Evolutionary conservation across 2,888 invertebrate species (phyloP).

Genomic region (Drosophila aldrichi): DNA sequence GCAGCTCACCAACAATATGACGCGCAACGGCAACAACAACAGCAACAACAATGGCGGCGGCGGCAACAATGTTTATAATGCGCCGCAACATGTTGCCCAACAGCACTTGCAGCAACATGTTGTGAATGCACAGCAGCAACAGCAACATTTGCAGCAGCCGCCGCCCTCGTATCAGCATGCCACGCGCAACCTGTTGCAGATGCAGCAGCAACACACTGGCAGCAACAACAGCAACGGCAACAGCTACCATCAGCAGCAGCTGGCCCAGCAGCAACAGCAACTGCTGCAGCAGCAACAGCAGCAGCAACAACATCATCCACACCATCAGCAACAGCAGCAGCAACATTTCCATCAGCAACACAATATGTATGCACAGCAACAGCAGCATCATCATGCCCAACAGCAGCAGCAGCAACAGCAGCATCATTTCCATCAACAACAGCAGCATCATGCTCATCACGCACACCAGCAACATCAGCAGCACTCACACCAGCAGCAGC

Average conservation of each 20-base stretch:
- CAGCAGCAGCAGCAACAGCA: slow-evolving; percentile 85
- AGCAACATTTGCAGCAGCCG: slow-evolving; percentile 86
- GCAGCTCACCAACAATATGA: slow-evolving; percentile 86
- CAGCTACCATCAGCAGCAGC: slow-evolving; percentile 86
- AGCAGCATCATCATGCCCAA: slow-evolving; percentile 76
- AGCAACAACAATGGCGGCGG: not conserved
- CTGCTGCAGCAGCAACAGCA: slow-evolving; percentile 38
- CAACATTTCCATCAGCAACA: slow-evolving; percentile 70
- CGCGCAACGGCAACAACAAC: slow-evolving; percentile 81
- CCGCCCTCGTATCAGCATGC: slow-evolving; percentile 83
- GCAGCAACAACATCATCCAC: slow-evolving; percentile 48
- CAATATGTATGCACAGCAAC: slow-evolving; percentile 67
- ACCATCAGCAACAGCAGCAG: slow-evolving; percentile 77
- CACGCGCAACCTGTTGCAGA: slow-evolving; percentile 79
- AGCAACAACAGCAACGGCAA: slow-evolving; percentile 62
- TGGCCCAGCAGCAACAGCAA: slow-evolving; percentile 82
- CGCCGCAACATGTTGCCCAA: slow-evolving; percentile 86
- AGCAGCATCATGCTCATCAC: slow-evolving; percentile 59
- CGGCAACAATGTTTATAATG: slow-evolving; percentile 85
- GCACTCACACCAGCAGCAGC: slow-evolving; percentile 56
- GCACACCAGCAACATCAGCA: slow-evolving; percentile 61
- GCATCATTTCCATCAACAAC: slow-evolving; percentile 66
- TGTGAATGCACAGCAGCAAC: slow-evolving; percentile 74
- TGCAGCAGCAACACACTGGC: slow-evolving; percentile 62
- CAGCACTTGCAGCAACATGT: slow-evolving; percentile 86